Conservation (phyloP, 2,113 vertebrate species). For the Aramus guarauna region DNA sequence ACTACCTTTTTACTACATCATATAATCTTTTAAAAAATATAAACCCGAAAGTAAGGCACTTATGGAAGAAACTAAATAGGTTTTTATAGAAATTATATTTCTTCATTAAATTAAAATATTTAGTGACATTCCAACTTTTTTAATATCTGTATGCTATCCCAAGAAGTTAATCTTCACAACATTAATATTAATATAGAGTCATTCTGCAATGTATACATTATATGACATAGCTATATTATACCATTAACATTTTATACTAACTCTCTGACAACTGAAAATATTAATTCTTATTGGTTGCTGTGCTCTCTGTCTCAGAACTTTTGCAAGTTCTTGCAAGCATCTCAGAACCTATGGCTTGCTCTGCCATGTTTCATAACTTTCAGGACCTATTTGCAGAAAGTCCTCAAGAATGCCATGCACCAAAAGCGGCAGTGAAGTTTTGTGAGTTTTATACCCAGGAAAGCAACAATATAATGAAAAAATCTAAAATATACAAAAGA, state of each 20-base stretch:
- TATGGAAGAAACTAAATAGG: neutral
- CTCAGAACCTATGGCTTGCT: neutral
- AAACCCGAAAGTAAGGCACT: neutral
- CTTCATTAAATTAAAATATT: neutral
- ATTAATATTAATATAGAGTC: neutral
- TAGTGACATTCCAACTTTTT: slow-evolving; percentile 3
- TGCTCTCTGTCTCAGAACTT: neutral
- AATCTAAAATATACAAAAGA: neutral
- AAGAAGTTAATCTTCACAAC: neutral
- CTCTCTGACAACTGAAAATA: neutral
- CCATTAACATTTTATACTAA: neutral
- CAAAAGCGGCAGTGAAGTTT: neutral
- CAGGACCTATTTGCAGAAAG: neutral
- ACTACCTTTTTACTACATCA: slow-evolving; percentile 1
- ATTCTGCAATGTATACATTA: neutral
- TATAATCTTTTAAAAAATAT: slow-evolving; percentile 7
- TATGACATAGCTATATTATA: neutral
- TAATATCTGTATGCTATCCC: neutral
- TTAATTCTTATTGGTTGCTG: neutral
- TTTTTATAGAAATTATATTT: neutral
- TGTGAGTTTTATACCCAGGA: neutral
- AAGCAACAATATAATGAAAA: neutral
- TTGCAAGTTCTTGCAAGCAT: neutral
- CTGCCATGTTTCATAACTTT: neutral
- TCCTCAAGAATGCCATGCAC: neutral